phyloP scores from a whole-genome alignment of 2,888 invertebrate species.

The Pollenia amentaria region DNA sequence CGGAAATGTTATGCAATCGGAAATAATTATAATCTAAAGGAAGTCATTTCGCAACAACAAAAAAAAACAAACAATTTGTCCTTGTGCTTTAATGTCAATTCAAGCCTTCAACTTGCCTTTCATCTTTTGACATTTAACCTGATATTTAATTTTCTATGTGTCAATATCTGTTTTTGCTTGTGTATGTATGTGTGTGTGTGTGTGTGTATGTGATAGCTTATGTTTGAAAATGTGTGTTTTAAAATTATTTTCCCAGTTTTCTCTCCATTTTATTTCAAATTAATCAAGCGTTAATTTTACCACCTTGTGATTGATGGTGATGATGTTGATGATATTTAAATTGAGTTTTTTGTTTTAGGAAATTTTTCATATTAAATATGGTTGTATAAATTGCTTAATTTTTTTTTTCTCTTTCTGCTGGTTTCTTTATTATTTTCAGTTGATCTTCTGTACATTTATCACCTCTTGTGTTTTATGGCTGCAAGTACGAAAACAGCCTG shows the following conservation, averaged over 20 bases:
- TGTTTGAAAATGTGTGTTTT: neutral
- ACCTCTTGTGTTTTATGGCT: conserved; percentile 2
- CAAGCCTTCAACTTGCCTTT: neutral
- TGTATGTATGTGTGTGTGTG: neutral
- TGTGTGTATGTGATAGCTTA: neutral
- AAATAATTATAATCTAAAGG: conserved; percentile 45
- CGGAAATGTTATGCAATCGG: conserved; percentile 4
- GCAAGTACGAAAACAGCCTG: neutral
- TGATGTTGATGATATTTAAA: conserved; percentile 34
- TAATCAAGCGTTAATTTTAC: conserved; percentile 49
- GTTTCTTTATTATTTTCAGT: neutral
- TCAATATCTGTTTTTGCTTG: neutral
- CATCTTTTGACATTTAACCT: conserved; percentile 37
- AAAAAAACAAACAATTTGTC: neutral
- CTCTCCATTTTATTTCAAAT: conserved; percentile 28
- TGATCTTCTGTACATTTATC: conserved; percentile 11
- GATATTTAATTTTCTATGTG: conserved; percentile 13
- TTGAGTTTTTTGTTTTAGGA: conserved; percentile 48
- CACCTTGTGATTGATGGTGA: conserved; percentile 1
- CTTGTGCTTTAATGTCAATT: conserved; percentile 5
- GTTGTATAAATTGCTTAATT: neutral
- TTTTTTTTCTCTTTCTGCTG: neutral
- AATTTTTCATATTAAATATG: conserved; percentile 28
- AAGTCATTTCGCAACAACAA: conserved; percentile 40
- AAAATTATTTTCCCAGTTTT: conserved; percentile 5